Evolutionary conservation across 2,888 invertebrate species (phyloP).

Genomic region (Napeogenes sylphis): DNA sequence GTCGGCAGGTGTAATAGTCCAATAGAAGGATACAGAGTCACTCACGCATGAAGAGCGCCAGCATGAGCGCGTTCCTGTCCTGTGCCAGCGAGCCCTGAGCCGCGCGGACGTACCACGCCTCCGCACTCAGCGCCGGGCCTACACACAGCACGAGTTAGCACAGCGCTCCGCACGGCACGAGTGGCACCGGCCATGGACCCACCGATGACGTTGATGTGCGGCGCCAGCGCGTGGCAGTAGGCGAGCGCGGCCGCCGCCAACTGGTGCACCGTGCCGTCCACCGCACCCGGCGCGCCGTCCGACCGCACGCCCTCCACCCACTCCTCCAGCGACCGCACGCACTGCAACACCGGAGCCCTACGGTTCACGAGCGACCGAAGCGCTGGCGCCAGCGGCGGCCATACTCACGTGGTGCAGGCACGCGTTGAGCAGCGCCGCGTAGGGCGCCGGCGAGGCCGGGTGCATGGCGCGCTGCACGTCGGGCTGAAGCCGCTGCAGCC

Average conservation of each 20-base stretch:
- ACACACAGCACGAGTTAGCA: neutral
- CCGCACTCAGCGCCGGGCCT: slow-evolving; percentile 59
- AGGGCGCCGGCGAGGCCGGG: slow-evolving; percentile 40
- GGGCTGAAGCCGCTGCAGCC: slow-evolving; percentile 57
- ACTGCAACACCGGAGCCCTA: slow-evolving; percentile 69
- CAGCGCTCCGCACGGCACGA: neutral
- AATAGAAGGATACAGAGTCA: slow-evolving; percentile 25
- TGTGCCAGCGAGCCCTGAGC: slow-evolving; percentile 44
- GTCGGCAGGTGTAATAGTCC: too few species aligned
- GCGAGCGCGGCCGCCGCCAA: slow-evolving; percentile 95
- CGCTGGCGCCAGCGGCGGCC: neutral
- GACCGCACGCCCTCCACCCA: slow-evolving; percentile 92
- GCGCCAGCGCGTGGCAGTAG: slow-evolving; percentile 90
- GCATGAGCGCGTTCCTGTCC: slow-evolving; percentile 73
- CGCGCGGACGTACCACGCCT: slow-evolving; percentile 58
- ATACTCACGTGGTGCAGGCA: slow-evolving; percentile 50
- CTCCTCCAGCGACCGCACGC: slow-evolving; percentile 92
- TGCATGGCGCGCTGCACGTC: slow-evolving; percentile 47
- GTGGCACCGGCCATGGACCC: neutral
- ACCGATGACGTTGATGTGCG: slow-evolving; percentile 87
- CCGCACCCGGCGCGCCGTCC: slow-evolving; percentile 89
- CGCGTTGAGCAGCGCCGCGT: slow-evolving; percentile 40
- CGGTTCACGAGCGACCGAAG: too few species aligned
- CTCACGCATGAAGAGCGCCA: slow-evolving; percentile 91
- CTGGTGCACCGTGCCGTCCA: slow-evolving; percentile 99